phyloP scores from a whole-genome alignment of 2,888 invertebrate species.

The Apocheima hispidaria region DNA sequence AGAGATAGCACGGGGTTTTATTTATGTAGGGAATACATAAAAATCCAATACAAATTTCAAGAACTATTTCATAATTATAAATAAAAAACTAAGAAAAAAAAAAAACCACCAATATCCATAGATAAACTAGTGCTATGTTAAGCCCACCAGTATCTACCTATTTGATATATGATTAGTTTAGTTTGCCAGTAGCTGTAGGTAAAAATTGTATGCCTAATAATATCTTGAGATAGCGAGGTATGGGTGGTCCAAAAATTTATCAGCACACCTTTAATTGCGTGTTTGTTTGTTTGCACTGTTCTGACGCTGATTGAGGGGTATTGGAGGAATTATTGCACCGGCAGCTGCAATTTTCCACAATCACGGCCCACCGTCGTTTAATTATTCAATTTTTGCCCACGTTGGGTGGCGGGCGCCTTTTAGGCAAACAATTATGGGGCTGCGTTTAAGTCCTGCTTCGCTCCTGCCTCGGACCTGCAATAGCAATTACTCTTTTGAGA shows the following conservation, averaged over 20 bases:
- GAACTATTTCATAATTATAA: too few relatives aligned
- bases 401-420: constrained; percentile 42
- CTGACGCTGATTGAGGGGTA: constrained; percentile 70
- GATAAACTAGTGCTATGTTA: too few relatives aligned
- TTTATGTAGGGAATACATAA: too few relatives aligned
- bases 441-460: constrained; percentile 19
- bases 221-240: constrained; percentile 12
- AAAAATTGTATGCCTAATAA: background rate
- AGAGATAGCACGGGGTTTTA: too few relatives aligned
- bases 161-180: too few relatives aligned
- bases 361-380: constrained; percentile 54
- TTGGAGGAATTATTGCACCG: constrained; percentile 71
- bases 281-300: constrained; percentile 75
- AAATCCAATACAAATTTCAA: too few relatives aligned
- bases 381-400: constrained; percentile 53
- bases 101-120: too few relatives aligned
- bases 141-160: too few relatives aligned
- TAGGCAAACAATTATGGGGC: constrained; percentile 34
- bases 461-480: constrained; percentile 8
- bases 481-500: constrained; percentile 28
- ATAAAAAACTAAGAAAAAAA: too few relatives aligned
- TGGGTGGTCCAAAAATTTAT: constrained; percentile 72
- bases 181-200: too few relatives aligned
- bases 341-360: constrained; percentile 71
- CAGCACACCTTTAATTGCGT: constrained; percentile 63